Conservation (phyloP, 2,797 vertebrate species). For the Manis crassicaudata region DNA sequence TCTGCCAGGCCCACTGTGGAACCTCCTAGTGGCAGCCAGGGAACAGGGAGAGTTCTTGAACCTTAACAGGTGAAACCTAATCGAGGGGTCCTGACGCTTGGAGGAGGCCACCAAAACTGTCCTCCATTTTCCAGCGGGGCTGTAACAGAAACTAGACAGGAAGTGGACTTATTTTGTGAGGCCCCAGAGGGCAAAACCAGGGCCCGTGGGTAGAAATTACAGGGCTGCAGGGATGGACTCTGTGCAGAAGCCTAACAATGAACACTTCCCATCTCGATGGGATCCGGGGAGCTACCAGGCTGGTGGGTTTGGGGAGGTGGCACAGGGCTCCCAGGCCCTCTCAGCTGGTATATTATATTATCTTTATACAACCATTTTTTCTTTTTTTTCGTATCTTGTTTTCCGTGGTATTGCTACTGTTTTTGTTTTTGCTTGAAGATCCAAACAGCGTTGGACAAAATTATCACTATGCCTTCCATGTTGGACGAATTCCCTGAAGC, state of each 20-base stretch:
- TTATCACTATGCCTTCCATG: neutral
- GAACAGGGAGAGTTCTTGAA: neutral
- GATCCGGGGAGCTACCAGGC: accelerated
- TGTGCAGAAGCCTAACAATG: accelerated
- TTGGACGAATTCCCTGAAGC: neutral
- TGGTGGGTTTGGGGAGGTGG: neutral
- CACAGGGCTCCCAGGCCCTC: neutral
- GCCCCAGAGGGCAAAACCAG: neutral
- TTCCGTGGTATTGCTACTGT: neutral
- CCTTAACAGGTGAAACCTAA: neutral
- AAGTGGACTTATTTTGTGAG: neutral
- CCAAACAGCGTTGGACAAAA: neutral
- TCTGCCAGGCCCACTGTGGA: neutral
- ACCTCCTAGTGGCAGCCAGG: neutral
- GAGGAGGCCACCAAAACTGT: neutral
- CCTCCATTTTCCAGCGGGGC: neutral
- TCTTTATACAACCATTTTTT: neutral
- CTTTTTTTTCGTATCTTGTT: neutral
- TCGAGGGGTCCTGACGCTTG: neutral
- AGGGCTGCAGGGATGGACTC: neutral
- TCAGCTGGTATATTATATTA: neutral
- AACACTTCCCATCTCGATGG: accelerated
- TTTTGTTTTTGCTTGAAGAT: neutral
- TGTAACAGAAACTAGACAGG: neutral
- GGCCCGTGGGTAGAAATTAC: no score